Evolutionary conservation across 2,113 vertebrate genomes (phyloP).

Genomic region (Scartelaos histophorus): DNA sequence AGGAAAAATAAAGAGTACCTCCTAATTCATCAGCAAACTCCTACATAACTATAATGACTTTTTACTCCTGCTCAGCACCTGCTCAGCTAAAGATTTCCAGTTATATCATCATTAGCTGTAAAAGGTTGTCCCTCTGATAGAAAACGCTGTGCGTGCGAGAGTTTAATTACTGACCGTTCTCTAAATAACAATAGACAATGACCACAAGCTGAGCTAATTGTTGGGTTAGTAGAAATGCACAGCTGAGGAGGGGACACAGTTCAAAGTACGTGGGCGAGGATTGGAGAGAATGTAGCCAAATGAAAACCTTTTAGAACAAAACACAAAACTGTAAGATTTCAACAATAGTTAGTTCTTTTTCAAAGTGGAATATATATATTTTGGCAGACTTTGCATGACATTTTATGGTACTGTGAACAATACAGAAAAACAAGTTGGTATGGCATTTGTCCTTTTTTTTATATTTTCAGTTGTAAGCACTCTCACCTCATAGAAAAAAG

Average conservation of each 20-base stretch:
- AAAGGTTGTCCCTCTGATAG: slow-evolving; percentile 16
- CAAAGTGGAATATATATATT: neutral
- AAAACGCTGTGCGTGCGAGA: slow-evolving; percentile 17
- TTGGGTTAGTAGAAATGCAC: slow-evolving; percentile 16
- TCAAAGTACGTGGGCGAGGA: slow-evolving; percentile 31
- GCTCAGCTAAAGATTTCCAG: slow-evolving; percentile 5
- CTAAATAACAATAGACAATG: slow-evolving; percentile 42
- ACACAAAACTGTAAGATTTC: slow-evolving; percentile 5
- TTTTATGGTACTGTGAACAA: neutral
- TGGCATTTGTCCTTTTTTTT: neutral
- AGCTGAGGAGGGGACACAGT: slow-evolving; percentile 10
- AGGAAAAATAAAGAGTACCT: no score
- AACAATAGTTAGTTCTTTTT: neutral
- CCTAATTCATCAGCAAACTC: neutral
- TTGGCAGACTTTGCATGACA: neutral
- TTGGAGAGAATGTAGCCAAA: slow-evolving; percentile 22
- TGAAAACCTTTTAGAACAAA: slow-evolving; percentile 32
- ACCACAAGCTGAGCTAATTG: slow-evolving; percentile 48
- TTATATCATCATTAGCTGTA: slow-evolving; percentile 13
- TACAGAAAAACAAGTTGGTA: neutral
- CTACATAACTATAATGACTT: neutral
- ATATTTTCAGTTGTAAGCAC: neutral
- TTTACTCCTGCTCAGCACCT: neutral
- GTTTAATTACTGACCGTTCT: slow-evolving; percentile 57
- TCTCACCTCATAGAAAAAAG: no score